A percentile compares a stretch with the other conserved stretches of the same genome.
These are phyloP conservation scores for Cladorhizidae sp. DNA, from an alignment of 37 sponge, comb jelly and placozoan genomes.

Conservation along the genomic window DNA sequence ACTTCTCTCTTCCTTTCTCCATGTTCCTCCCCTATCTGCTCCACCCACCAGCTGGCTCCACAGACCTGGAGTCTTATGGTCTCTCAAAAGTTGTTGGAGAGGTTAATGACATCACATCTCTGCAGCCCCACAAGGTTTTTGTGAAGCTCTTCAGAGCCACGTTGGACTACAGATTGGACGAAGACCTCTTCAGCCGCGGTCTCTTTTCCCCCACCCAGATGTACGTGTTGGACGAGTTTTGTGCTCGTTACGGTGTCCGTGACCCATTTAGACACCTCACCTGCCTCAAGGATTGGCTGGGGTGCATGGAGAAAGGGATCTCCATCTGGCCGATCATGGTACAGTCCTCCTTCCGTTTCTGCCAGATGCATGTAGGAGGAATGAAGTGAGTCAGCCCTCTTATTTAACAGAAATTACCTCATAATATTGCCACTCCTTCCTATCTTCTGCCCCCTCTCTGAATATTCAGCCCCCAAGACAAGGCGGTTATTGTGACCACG, in stretches of 20 bases:
- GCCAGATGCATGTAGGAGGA: slow-evolving; percentile 66
- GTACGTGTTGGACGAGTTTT: slow-evolving; percentile 77
- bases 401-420: background rate
- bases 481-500: slow-evolving; percentile 35
- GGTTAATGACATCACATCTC: slow-evolving; percentile 14
- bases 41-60: slow-evolving; percentile 18
- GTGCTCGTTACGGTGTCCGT: slow-evolving; percentile 72
- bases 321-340: slow-evolving; percentile 66
- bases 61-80: slow-evolving; percentile 17
- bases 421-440: background rate
- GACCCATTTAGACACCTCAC: slow-evolving; percentile 46
- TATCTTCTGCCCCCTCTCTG: background rate
- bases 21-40: too few relatives aligned
- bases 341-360: slow-evolving; percentile 55
- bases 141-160: slow-evolving; percentile 26
- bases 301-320: slow-evolving; percentile 22
- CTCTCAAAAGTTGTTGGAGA: slow-evolving; percentile 27
- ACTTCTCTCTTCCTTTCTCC: too few relatives aligned
- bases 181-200: slow-evolving; percentile 56
- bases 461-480: slow-evolving; percentile 34
- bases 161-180: slow-evolving; percentile 44
- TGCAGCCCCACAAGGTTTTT: slow-evolving; percentile 52
- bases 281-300: slow-evolving; percentile 50
- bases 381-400: slow-evolving; percentile 43
- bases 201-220: slow-evolving; percentile 66